phyloP scores from a whole-genome alignment of 2,797 vertebrate genomes.

The Arremon brunneinucha region DNA sequence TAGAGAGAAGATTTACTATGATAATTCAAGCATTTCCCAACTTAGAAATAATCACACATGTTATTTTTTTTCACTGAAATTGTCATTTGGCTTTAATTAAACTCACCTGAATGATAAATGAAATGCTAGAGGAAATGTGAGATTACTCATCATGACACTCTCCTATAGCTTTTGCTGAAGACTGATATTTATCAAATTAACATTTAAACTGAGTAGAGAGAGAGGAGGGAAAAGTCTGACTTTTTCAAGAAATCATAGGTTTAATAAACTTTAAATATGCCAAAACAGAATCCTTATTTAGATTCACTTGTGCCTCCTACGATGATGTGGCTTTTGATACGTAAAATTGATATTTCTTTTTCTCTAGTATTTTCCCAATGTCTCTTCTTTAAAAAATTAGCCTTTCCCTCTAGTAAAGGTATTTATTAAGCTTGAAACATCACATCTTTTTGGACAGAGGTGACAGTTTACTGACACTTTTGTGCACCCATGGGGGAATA shows the following conservation, averaged over 20 bases:
- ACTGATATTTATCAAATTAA: background rate
- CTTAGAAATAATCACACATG: background rate
- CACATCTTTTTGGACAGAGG: background rate
- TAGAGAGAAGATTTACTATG: background rate
- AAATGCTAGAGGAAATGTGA: background rate
- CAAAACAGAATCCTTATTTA: background rate
- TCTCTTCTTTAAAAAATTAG: background rate
- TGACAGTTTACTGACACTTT: background rate
- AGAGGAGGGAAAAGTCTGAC: background rate
- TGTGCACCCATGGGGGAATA: background rate
- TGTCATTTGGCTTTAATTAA: slow-evolving; percentile 7
- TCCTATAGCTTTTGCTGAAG: background rate
- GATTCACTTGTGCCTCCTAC: background rate
- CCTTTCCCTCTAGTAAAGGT: background rate
- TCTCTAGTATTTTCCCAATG: background rate
- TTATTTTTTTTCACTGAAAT: background rate
- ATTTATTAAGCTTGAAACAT: background rate
- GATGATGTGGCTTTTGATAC: background rate
- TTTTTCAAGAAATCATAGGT: background rate
- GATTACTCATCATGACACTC: background rate
- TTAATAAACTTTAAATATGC: background rate
- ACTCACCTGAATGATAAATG: background rate
- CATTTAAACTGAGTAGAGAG: background rate
- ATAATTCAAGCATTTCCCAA: background rate
- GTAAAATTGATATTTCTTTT: background rate